Conservation (phyloP, 2,888 invertebrate genomes). For the Chironomus tentans region DNA sequence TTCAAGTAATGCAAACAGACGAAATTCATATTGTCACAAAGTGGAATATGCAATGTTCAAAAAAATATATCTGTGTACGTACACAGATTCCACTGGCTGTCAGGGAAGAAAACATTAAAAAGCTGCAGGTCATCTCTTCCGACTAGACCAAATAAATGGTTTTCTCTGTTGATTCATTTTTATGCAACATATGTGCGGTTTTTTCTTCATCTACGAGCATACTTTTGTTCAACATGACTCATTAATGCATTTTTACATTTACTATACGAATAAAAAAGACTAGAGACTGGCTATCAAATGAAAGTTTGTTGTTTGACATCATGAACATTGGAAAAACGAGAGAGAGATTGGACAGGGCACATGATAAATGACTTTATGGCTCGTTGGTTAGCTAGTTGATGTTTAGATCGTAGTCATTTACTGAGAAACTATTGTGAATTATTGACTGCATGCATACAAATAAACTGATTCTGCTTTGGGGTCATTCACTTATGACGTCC, state of each 20-base stretch:
- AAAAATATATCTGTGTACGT: no score
- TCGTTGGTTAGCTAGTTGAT: background rate
- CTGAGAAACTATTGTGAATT: no score
- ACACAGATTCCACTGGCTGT: background rate
- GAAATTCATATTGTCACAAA: background rate
- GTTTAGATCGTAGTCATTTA: no score
- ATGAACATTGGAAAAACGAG: background rate
- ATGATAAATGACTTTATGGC: slow-evolving; percentile 21
- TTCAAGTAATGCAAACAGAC: background rate
- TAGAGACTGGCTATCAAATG: slow-evolving; percentile 5
- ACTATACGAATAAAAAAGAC: background rate
- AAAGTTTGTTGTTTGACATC: slow-evolving; percentile 10
- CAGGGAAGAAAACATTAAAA: background rate
- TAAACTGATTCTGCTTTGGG: no score
- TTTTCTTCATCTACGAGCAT: background rate
- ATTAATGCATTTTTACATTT: slow-evolving; percentile 21
- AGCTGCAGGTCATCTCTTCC: slow-evolving; percentile 12
- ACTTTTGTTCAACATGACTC: slow-evolving; percentile 16
- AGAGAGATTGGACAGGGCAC: background rate
- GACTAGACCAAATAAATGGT: background rate
- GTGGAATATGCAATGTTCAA: background rate
- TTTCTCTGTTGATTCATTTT: slow-evolving; percentile 1
- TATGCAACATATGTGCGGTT: slow-evolving; percentile 26
- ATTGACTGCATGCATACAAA: no score
- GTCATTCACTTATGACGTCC: no score